Conservation (phyloP, 2,888 invertebrate species). For the Diogma glabrata region DNA sequence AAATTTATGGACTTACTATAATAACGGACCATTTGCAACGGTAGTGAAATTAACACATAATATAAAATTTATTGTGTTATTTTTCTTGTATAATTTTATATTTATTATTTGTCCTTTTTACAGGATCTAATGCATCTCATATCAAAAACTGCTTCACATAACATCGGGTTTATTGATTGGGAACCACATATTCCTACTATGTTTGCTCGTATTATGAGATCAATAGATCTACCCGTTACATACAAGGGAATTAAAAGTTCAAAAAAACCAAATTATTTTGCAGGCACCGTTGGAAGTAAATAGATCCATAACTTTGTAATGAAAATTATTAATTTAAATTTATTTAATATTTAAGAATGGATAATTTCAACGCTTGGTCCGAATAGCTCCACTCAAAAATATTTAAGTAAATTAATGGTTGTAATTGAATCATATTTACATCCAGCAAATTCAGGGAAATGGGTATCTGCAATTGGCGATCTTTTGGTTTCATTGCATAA, state of each 20-base stretch:
- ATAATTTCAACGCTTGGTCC: conserved; percentile 54
- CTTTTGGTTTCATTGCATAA: conserved; percentile 55
- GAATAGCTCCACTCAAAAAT: conserved; percentile 52
- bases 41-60: no score
- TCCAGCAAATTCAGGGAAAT: conserved; percentile 76
- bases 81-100: conserved; percentile 19
- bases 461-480: conserved; percentile 57
- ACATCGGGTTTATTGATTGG: conserved; percentile 81
- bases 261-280: conserved; percentile 39
- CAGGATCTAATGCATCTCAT: conserved; percentile 64
- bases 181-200: conserved; percentile 66
- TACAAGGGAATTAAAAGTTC: conserved; percentile 52
- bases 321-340: conserved; percentile 15
- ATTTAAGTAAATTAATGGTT: conserved; percentile 68
- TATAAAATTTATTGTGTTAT: no score
- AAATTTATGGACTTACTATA: conserved; percentile 64
- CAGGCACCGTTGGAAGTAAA: conserved; percentile 18
- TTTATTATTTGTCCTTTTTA: no score
- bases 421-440: conserved; percentile 79
- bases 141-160: conserved; percentile 56
- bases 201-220: conserved; percentile 59
- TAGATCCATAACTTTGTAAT: conserved; percentile 1
- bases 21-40: conserved; percentile 44
- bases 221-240: conserved; percentile 66
- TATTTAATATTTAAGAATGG: conserved; percentile 39